Base-by-base conservation (phyloP, 2,888 invertebrate species). In the Sphinx pinastri region DNA sequence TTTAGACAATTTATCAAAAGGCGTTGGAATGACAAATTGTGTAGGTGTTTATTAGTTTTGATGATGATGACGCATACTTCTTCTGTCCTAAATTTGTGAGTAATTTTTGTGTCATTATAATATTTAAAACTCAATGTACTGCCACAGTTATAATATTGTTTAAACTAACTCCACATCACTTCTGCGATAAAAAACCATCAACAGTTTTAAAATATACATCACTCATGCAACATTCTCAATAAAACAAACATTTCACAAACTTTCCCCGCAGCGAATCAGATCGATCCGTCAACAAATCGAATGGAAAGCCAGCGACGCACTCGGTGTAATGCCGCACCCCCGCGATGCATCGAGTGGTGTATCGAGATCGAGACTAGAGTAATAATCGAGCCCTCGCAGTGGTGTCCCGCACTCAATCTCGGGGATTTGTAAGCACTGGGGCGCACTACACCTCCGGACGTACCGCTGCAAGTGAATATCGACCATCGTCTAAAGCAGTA, bases 361-460 rank as follows among this genome's bases (percentile, higher is more conserved):
- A 91, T 90, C 91, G 87, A 88, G 84, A 87, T 85, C 88, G 85
- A 84, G 81, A 86, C 84, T 88, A 86, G 82, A 90, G 88, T 87
- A 88, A 90, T 91, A 91, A 90, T 91, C 91, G 88, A 89, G 88
- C 88, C 88, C 90, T 88, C 86, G 71, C 81, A 80, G 79, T 80
- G 88, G 88, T 87, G 87, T 87, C 88, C 88, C 86, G 86, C 88
- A 87, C 87, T 89, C 91, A 91, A 91, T 91, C 90, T 87, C 85
- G 76, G 85, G 87, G 88, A 90, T 91, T 90, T 89, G 89, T 88
- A 87, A 84, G 79, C 81, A 81, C 79, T 79, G 74, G 72, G 77
- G 73, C 73, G 74, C 76, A 73, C 59, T 76, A 74, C 79, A 75
- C 79, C 70, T 68, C 73, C 68, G 16, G 59, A 31, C 72, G 75